Evolutionary conservation across 2,113 vertebrate genomes (phyloP), one percentile per base, ranked within the genome.

Genomic region (Sinocyclocheilus grahami): DNA sequence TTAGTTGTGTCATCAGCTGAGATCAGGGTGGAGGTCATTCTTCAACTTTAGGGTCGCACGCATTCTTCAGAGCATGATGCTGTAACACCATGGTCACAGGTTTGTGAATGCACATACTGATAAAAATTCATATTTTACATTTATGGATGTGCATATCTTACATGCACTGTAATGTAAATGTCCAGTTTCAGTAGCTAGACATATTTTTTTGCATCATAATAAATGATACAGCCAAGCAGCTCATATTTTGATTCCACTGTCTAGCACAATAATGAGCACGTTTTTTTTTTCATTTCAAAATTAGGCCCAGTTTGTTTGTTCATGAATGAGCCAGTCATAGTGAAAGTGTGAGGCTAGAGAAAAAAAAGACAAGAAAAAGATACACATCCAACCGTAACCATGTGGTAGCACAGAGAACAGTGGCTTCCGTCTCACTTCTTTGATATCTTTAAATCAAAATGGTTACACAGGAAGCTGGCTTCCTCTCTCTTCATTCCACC

Each of bases 261-360:
- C 10, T 48, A 48, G 11, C 46, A 48, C 12, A 48, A 48, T 48
- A 48, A 48, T 48, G 46, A 48, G 46, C 12, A 48, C 12, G 46
- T 48, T 11, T 48, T 48, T 33, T 33, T 48, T 87, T 82, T 72
- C 77, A 37, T 78, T 82, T 85, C 77, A 63, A 78, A 78, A 78
- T 67, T 83, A 53, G 55, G 74, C 78, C 63, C 24, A 2, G 76
- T 81, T 22, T 83, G 80, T 62, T 67, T 51, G 42, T 83, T 87
- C 83, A 89, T 89, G 84, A 89, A 89, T 89, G 88, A 82, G 46
- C 27, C 6, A 89, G 86, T 89, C 86, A 89, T 84, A 87, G 27
- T 42, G 88, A 89, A 89, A 89, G 82, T 85, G 53, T 58, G 77
- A 89, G 46, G 65, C n/a, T 63, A 78, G 12, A 78, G 42, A 46